Evolutionary conservation across 1,140 invertebrate species (phyloP).

Genomic region (Telenomus remus): DNA sequence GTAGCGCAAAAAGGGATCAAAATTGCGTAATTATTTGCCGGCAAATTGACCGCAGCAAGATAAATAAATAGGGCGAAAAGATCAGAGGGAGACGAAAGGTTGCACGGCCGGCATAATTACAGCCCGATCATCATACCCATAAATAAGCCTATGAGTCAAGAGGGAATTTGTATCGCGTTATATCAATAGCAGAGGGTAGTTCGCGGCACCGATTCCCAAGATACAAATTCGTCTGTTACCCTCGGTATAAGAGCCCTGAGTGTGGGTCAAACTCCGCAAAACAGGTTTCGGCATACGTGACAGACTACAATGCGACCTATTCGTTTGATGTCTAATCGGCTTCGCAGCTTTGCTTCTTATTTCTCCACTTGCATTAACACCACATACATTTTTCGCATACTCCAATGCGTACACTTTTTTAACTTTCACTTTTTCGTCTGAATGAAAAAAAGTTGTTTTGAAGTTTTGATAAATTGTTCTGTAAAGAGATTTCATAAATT

Average conservation of each 20-base stretch:
- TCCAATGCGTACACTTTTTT: conserved; percentile 8
- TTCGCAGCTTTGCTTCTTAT: conserved; percentile 24
- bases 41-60: conserved; percentile 48
- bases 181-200: conserved; percentile 43
- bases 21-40: conserved; percentile 60
- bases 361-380: conserved; percentile 9
- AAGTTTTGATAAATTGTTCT: too few species aligned
- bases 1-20: conserved; percentile 27
- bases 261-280: conserved; percentile 57
- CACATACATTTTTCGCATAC: conserved; percentile 24
- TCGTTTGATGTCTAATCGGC: conserved; percentile 41
- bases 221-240: conserved; percentile 60
- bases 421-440: background rate
- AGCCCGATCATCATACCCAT: conserved; percentile 68
- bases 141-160: conserved; percentile 66
- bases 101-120: conserved; percentile 68
- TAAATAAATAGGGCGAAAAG: conserved; percentile 47
- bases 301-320: conserved; percentile 39
- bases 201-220: conserved; percentile 56
- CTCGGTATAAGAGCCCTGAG: conserved; percentile 11
- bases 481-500: too few species aligned
- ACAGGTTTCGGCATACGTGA: conserved; percentile 54
- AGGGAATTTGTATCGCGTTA: conserved; percentile 45
- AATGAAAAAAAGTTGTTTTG: too few species aligned
- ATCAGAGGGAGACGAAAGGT: conserved; percentile 49